Percentiles rank a stretch among this genome's conserved stretches.
phyloP scores from a whole-genome alignment of 2,888 invertebrate genomes.

The Agrotis puta region DNA sequence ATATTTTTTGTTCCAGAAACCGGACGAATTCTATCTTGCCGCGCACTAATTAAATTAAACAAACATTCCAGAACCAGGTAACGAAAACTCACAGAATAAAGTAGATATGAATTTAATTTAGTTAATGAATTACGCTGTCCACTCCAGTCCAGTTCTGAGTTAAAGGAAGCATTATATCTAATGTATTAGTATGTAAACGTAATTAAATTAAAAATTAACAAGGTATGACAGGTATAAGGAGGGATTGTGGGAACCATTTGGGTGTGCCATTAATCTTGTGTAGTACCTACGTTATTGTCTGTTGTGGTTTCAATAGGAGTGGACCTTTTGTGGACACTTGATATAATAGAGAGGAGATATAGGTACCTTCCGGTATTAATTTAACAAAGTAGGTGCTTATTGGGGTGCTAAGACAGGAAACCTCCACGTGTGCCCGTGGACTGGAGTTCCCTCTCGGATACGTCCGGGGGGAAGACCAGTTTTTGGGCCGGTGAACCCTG shows the following conservation, averaged over 20 bases:
- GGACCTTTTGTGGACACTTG: not conserved
- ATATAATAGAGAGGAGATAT: too few species aligned
- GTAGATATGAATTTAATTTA: constrained; percentile 43
- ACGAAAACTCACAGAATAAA: constrained; percentile 45
- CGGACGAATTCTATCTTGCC: not conserved
- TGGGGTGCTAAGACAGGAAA: too few species aligned
- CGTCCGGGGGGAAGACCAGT: too few species aligned
- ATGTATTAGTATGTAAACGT: constrained; percentile 44
- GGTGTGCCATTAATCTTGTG: constrained; percentile 30
- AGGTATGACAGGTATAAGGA: constrained; percentile 29
- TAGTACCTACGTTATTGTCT: constrained; percentile 8
- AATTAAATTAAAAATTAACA: constrained; percentile 50
- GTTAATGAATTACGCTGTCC: constrained; percentile 29
- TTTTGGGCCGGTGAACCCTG: too few species aligned
- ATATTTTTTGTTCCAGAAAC: too few species aligned
- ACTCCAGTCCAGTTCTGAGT: constrained; percentile 22
- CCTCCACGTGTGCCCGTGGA: too few species aligned
- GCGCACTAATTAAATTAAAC: constrained; percentile 24
- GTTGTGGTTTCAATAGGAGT: constrained; percentile 13
- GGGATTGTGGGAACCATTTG: constrained; percentile 45
- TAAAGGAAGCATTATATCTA: constrained; percentile 40
- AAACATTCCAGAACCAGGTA: constrained; percentile 10
- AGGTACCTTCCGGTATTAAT: too few species aligned
- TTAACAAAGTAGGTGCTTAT: not conserved
- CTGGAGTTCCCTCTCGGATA: too few species aligned